phyloP scores from a whole-genome alignment of 2,888 invertebrate species.

The Acrobasis suavella region DNA sequence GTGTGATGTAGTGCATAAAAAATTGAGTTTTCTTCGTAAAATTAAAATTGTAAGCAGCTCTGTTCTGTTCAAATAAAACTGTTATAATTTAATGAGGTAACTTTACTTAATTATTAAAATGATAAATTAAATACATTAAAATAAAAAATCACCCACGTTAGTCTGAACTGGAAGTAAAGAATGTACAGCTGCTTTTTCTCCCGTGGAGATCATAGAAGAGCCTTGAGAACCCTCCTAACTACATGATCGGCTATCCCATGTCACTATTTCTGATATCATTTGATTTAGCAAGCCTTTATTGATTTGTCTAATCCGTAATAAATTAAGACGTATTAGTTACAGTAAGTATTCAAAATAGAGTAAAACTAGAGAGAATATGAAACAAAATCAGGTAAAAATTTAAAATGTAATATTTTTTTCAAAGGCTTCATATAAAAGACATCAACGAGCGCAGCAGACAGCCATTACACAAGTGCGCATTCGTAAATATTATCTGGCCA shows the following conservation, averaged over 20 bases:
- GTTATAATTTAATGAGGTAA: neutral
- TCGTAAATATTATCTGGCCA: too few relatives aligned
- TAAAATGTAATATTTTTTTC: neutral
- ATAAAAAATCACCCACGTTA: neutral
- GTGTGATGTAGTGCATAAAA: constrained; percentile 11
- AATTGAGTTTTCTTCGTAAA: neutral
- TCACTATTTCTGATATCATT: neutral
- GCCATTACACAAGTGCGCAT: neutral
- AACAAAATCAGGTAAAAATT: neutral
- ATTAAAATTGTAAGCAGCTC: constrained; percentile 1
- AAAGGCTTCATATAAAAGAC: neutral
- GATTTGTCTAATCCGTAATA: too few relatives aligned
- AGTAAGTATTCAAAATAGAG: neutral
- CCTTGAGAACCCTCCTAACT: neutral
- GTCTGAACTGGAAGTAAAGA: neutral
- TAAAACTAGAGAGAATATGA: neutral
- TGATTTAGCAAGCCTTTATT: too few relatives aligned
- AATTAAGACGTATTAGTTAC: too few relatives aligned
- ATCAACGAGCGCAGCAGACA: constrained; percentile 2
- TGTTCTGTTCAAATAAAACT: constrained; percentile 1
- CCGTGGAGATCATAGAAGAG: neutral
- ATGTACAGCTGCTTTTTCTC: neutral
- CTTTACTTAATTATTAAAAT: too few relatives aligned
- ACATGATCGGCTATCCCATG: neutral
- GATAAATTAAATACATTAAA: too few relatives aligned